Base-by-base conservation (phyloP, 2,888 invertebrate genomes). In the Atethmia centrago region DNA sequence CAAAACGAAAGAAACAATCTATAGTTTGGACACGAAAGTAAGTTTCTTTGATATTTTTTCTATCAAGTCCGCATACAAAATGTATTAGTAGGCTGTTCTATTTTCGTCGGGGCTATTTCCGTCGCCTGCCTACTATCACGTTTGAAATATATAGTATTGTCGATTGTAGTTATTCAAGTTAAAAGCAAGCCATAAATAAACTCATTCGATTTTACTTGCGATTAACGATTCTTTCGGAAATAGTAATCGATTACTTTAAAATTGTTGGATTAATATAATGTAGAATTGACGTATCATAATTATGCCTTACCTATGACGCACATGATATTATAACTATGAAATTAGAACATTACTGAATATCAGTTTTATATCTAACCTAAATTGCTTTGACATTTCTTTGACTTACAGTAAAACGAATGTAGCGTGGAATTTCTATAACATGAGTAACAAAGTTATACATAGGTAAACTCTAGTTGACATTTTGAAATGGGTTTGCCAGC, bases 381-480 rank as follows among this genome's bases (percentile, higher is more conserved):
- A 87, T 87, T 85, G 65, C 86, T 85, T 77, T 85, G 86, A 87
- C 87, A 87, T 87, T 87, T 83, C 74, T 79, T 71, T 83, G 78
- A 72, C n/a, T n/a, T n/a, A 85, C 81, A 80, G 81, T 79, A 61
- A 85, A 84, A 67, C 80, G 69, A 87, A 84, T 83, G 79, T 75
- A 70, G 64, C 77, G 77, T 85, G 71, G 66, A 80, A 84, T 75
- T 74, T 82, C 69, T 73, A 69, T 71, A 71, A 69, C 51, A 62
- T 61, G 58, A 71, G 49, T 75, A 70, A 56, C 31, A 68, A 67
- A 74, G 71, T 68, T 74, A 62, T 47, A 56, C 40, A 49, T 42
- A 47, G 19, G 47, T n/a, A 55, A 16, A 63, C 55, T 47, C 36
- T 28, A 58, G 64, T 65, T 74, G 81, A 53, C 66, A 79, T 64